Conservation (phyloP, 1,140 invertebrate species). For the Cardiocondyla obscurior region DNA sequence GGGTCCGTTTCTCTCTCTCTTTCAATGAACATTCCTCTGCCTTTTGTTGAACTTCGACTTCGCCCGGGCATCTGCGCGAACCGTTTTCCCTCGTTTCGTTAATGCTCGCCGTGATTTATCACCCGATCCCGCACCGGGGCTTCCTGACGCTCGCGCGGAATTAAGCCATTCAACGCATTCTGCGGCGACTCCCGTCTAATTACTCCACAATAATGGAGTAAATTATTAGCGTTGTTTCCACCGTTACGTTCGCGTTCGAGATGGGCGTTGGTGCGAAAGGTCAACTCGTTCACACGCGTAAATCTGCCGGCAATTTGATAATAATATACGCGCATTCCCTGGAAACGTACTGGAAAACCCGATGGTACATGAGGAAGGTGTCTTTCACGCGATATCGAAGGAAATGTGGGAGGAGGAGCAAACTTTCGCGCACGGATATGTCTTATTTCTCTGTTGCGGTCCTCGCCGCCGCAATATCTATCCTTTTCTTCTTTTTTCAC, state of each 20-base stretch:
- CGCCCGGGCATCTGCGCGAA: neutral
- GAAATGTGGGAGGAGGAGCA: neutral
- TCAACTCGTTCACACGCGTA: conserved; percentile 41
- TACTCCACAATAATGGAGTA: conserved; percentile 13
- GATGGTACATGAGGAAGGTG: neutral
- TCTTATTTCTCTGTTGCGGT: neutral
- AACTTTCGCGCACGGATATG: neutral
- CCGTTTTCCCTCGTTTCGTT: conserved; percentile 7
- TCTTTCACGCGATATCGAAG: neutral
- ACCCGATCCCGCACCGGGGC: neutral
- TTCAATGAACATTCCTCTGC: conserved; percentile 26
- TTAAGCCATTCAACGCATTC: neutral
- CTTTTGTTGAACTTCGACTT: conserved; percentile 19
- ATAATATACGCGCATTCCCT: neutral
- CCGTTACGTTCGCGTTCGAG: neutral
- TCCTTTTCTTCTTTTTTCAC: neutral
- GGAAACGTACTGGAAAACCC: neutral
- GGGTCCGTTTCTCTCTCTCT: neutral
- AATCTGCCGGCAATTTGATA: conserved; percentile 11
- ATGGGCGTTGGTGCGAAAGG: conserved; percentile 18
- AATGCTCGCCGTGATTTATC: neutral
- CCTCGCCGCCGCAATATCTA: neutral
- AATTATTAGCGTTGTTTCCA: neutral
- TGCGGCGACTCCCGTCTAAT: neutral
- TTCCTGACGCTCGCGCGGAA: neutral